Evolutionary conservation across 2,113 vertebrate species (phyloP).

Genomic region (Talpa occidentalis): DNA sequence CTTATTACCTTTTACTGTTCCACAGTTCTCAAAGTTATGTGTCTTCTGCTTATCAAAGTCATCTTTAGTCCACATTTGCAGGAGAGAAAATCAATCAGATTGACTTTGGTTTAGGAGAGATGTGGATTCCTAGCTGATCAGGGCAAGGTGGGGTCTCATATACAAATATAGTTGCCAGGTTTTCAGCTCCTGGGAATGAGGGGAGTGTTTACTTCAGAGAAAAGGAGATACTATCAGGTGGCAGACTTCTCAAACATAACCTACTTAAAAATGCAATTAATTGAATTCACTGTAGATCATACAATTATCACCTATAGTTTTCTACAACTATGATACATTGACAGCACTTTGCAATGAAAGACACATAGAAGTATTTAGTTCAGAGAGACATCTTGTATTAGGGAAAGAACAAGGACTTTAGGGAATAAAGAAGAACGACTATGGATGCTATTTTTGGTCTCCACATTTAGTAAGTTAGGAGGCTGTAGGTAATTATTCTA

Average conservation of each 20-base stretch:
- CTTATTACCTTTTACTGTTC: neutral
- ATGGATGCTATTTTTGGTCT: neutral
- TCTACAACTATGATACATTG: neutral
- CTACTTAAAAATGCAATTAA: neutral
- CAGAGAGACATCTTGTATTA: neutral
- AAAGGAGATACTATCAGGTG: neutral
- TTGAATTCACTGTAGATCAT: neutral
- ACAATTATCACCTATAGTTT: neutral
- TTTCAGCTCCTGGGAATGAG: conserved; percentile 27
- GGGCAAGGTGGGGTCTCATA: neutral
- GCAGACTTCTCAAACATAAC: neutral
- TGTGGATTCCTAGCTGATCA: neutral
- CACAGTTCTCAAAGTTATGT: neutral
- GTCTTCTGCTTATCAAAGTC: neutral
- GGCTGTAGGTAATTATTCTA: neutral
- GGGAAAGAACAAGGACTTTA: neutral
- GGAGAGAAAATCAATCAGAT: conserved; percentile 22
- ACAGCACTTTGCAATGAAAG: neutral
- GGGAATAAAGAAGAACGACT: neutral
- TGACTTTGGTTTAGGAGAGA: neutral
- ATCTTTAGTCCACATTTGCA: neutral
- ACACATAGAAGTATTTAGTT: neutral
- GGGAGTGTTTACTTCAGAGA: neutral
- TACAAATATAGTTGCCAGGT: neutral
- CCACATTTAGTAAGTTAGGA: neutral